Percentiles rank a stretch among this genome's conserved stretches.
phyloP scores from a whole-genome alignment of 2,797 vertebrate genomes.

The Natrix natrix region DNA sequence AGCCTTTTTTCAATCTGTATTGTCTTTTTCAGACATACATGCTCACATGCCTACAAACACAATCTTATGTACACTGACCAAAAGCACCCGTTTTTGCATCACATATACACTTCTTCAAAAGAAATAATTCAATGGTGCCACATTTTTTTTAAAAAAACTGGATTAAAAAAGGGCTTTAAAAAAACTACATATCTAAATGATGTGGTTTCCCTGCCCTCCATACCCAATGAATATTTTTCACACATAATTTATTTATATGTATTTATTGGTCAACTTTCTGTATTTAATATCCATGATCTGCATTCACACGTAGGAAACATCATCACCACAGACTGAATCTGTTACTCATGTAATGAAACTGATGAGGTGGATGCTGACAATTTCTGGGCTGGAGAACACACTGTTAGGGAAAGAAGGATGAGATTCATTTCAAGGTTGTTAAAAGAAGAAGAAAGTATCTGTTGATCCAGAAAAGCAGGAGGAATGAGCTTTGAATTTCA shows the following conservation, averaged over 20 bases:
- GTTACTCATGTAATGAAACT: background rate
- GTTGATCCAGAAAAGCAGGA: background rate
- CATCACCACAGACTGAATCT: background rate
- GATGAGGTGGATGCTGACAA: background rate
- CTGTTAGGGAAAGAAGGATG: background rate
- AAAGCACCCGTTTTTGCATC: background rate
- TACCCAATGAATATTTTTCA: background rate
- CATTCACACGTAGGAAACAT: background rate
- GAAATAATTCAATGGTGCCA: background rate
- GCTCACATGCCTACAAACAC: too few relatives aligned
- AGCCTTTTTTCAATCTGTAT: background rate
- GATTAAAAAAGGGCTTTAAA: background rate
- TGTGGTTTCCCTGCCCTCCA: background rate
- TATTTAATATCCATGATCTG: background rate
- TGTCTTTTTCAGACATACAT: too few relatives aligned
- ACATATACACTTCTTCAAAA: background rate
- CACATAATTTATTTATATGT: background rate
- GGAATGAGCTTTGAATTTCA: background rate
- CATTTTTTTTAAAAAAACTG: background rate
- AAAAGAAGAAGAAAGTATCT: background rate
- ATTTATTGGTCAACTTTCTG: background rate
- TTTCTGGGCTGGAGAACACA: background rate
- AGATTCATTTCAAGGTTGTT: background rate
- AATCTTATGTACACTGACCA: background rate
- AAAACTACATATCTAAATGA: background rate